Evolutionary conservation across 2,797 vertebrate genomes (phyloP), one percentile per base, ranked within the genome.

Genomic region (Phoebastria nigripes): DNA sequence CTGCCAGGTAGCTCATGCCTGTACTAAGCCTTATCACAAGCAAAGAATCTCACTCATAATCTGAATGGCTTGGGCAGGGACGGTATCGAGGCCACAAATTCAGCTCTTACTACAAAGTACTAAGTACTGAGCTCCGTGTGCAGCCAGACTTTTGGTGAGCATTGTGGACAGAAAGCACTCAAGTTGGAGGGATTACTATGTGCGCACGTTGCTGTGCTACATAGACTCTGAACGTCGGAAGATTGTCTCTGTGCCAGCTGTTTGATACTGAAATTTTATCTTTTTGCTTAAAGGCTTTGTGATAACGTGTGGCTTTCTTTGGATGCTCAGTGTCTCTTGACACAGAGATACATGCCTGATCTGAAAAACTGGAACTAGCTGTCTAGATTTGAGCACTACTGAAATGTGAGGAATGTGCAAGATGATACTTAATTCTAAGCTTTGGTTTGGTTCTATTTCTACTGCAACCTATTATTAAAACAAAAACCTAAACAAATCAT

Each of bases 121-220:
- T 6, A 47, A 59, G 39, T 35, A 9, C 59, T 21, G 26, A 42
- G 66, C 66, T 63, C 25, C 5, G 5, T 28, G 39, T 62, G 54
- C 62, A 76, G 41, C 69, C 52, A 42, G 78, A 4, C 42, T 69
- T n/a, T 24, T 47, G 59, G 24, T 25, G 79, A 62, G 83, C 24
- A 16, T 4, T 6, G 25, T 5, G 35, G 55, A 37, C 20, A 20
- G n/a, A n/a, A 37, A 72, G 47, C 11, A 5, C 54, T 80, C 6
- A 2, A 37, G 22, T 15, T 55, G 87, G 63, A 86, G 47, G 74
- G 26, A 29, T 74, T 54, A 5, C 25, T 4, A 3, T 12, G 24
- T 14, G 62, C 5, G 6, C 1, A 0, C 14, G 55, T 29, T 66
- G 35, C 80, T 0, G 1, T 54, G 56, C n/a, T 59, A 18, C 2